These are phyloP conservation scores for Grammatotria lemairii DNA, from an alignment of 2,113 vertebrate genomes.

Conservation along the genomic window DNA sequence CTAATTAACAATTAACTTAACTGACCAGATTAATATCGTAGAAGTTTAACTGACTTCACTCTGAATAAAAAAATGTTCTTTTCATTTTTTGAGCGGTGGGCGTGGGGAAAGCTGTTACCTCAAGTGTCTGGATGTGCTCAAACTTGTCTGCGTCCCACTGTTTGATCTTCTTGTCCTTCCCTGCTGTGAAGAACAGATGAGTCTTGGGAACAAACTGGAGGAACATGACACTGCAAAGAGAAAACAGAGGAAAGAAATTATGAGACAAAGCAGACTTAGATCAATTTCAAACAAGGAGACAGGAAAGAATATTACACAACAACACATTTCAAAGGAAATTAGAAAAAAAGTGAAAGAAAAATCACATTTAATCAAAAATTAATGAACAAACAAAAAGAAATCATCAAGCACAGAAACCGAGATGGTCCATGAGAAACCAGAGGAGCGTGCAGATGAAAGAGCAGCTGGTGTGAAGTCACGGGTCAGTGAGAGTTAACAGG, in stretches of 20 bases:
- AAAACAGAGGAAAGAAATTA: not conserved
- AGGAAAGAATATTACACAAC: not conserved
- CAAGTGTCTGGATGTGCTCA: constrained; percentile 88
- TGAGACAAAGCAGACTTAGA: not conserved
- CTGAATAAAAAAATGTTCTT: not conserved
- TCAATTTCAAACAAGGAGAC: not conserved
- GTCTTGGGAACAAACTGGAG: constrained; percentile 93
- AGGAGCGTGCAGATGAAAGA: not conserved
- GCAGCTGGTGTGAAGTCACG: constrained; percentile 28
- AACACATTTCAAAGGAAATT: not conserved
- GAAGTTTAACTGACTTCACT: not conserved
- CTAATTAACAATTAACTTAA: not conserved
- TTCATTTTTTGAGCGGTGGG: not conserved
- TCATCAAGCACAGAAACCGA: not conserved
- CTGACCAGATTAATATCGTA: not conserved
- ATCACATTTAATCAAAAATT: not conserved
- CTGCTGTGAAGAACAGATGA: constrained; percentile 96
- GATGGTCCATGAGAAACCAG: not conserved
- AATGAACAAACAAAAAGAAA: not conserved
- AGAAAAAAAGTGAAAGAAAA: not conserved
- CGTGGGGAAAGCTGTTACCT: constrained; percentile 69
- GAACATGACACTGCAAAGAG: constrained; percentile 84
- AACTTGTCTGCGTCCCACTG: constrained; percentile 99
- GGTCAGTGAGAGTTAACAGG: not conserved
- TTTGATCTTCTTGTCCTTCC: constrained; percentile 93